Evolutionary conservation across 2,888 invertebrate species (phyloP), one percentile per base, ranked within the genome.

Genomic region (Yponomeuta sedellus): DNA sequence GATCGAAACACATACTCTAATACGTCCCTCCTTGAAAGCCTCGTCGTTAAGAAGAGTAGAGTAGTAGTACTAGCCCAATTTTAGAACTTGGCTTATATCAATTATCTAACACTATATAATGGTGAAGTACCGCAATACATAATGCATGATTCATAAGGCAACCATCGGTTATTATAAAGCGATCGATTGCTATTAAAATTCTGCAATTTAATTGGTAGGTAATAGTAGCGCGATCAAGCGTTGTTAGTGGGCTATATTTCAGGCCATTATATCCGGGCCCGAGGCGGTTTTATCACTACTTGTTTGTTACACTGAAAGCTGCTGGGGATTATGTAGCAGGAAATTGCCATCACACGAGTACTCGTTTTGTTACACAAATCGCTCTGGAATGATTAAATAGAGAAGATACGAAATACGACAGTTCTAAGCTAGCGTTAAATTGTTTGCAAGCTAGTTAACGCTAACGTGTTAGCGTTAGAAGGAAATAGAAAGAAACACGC

Each of bases 161-260:
- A 44, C 11, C 11, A 44, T 52, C 12, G 44, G 44, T 52, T 52
- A 28, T 61, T 34, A n/a, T 34, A 61, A 61, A 34, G 28, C 34
- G 44, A 52, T 63, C 40, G 44, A 44, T 12, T 12, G 40, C 63
- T 44, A 63, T 65, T 65, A 59, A 61, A 61, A 66, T 66, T 61
- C 59, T 66, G 65, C 40, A 65, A 61, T 57, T 20, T 67, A 80
- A 82, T 80, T 75, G 77, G 72, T 71, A 71, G 73, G 73, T 81
- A 82, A 81, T 84, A 76, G 78, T 34, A 76, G 70, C 69, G 70
- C 74, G 73, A 79, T 80, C 73, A 71, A 71, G 69, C 63, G 71
- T 77, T 76, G 80, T 82, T 80, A 81, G 67, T 67, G 67, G 69
- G 68, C 75, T 72, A 73, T 80, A 75, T 78, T 77, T 78, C 79